Percentiles rank a stretch among this genome's conserved stretches.
phyloP scores from a whole-genome alignment of 2,888 invertebrate species.

The Beris morrisii region DNA sequence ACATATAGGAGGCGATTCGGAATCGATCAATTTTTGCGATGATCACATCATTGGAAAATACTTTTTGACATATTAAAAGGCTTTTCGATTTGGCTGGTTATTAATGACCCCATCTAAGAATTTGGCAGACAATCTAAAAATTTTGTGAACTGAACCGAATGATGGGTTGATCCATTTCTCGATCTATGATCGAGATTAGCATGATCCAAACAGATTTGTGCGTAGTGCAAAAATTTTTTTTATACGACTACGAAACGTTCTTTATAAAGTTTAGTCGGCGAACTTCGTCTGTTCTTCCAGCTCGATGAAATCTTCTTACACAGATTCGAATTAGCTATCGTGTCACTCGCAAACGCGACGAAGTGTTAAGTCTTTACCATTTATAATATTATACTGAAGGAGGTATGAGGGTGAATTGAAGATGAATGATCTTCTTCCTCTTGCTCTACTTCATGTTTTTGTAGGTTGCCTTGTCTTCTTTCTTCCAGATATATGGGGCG shows the following conservation, averaged over 20 bases:
- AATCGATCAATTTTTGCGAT: conserved; percentile 11
- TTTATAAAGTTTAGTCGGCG: conserved; percentile 1
- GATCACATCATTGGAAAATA: conserved; percentile 34
- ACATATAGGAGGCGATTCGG: background rate
- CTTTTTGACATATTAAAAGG: conserved; percentile 36
- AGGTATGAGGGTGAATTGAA: too few relatives aligned
- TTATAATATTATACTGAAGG: background rate
- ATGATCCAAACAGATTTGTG: too few relatives aligned
- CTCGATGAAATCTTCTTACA: conserved; percentile 42
- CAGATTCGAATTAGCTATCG: conserved; percentile 41
- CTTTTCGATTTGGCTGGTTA: conserved; percentile 25
- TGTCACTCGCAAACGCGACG: conserved; percentile 43
- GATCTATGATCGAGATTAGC: too few relatives aligned
- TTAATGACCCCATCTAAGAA: conserved; percentile 17
- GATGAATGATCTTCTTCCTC: too few relatives aligned
- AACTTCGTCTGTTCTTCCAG: conserved; percentile 42
- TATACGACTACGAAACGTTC: background rate
- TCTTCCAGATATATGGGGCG: background rate
- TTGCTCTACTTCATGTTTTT: too few relatives aligned
- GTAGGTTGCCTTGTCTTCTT: too few relatives aligned
- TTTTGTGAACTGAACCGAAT: too few relatives aligned
- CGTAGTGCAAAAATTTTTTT: too few relatives aligned
- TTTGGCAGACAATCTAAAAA: conserved; percentile 14
- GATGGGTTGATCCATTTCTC: too few relatives aligned
- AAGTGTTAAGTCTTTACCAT: conserved; percentile 38